A percentile compares a stretch with the other conserved stretches of the same genome.
Conservation (phyloP, 2,797 vertebrate genomes). For the Megalops cyprinoides region DNA sequence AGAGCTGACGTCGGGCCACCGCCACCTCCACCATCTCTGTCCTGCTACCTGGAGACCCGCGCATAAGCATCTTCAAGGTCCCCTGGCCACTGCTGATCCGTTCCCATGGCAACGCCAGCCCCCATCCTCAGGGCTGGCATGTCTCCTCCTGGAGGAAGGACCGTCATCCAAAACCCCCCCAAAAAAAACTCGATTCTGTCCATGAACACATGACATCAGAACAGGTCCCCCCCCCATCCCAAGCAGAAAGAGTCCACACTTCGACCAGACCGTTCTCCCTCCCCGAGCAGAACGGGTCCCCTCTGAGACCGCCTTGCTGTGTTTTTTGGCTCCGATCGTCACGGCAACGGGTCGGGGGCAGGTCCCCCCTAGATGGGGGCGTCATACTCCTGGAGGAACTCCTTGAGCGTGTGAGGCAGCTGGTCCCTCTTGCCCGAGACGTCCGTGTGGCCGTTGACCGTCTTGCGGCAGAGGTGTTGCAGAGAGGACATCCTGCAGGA, state of each 20-base stretch:
- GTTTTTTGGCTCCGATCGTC: conserved; percentile 24
- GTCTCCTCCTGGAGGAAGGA: background rate
- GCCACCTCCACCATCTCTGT: too few relatives aligned
- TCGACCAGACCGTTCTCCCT: background rate
- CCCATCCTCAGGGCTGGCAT: background rate
- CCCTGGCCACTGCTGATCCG: too few relatives aligned
- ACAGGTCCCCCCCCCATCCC: background rate
- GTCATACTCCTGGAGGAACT: conserved; percentile 94
- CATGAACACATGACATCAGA: background rate
- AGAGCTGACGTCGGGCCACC: too few relatives aligned
- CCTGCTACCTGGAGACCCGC: too few relatives aligned
- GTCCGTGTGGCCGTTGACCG: conserved; percentile 88
- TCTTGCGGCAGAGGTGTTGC: conserved; percentile 95
- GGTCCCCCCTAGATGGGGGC: conserved; percentile 84
- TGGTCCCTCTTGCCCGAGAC: conserved; percentile 77
- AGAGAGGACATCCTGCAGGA: conserved; percentile 86
- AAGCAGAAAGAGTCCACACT: too few relatives aligned
- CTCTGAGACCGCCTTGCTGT: background rate
- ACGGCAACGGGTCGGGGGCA: background rate
- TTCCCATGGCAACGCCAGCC: background rate
- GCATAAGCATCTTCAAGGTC: conserved; percentile 1
- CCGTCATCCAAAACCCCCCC: background rate
- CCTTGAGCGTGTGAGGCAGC: conserved; percentile 87
- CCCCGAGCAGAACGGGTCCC: background rate
- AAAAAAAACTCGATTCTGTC: background rate